Conservation (phyloP, 1,140 invertebrate species). For the Cecropterus lyciades region DNA sequence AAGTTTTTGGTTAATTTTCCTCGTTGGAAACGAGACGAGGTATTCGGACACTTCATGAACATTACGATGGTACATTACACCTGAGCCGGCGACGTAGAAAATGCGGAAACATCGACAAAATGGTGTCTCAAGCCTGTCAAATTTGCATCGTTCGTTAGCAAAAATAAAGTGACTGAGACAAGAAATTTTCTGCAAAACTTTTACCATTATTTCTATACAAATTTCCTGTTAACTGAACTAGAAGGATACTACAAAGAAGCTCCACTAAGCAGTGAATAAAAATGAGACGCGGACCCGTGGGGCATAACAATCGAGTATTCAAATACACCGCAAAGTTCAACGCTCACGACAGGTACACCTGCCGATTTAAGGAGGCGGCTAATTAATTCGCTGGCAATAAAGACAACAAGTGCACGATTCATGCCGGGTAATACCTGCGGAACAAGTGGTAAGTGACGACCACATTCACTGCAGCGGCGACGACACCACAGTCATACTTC, state of each 20-base stretch:
- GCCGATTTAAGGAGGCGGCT: conserved; percentile 50
- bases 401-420: conserved; percentile 40
- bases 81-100: background rate
- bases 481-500: conserved; percentile 65
- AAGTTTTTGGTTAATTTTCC: background rate
- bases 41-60: background rate
- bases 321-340: conserved; percentile 74
- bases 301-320: conserved; percentile 58
- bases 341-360: conserved; percentile 58
- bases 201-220: conserved; percentile 4
- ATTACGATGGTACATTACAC: background rate
- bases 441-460: conserved; percentile 71
- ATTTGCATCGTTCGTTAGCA: background rate
- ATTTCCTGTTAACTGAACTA: conserved; percentile 38
- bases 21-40: background rate
- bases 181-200: background rate
- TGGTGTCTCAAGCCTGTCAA: background rate
- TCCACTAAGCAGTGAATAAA: conserved; percentile 51
- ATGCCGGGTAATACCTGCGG: conserved; percentile 52
- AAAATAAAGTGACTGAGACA: background rate
- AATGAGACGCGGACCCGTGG: conserved; percentile 50
- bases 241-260: conserved; percentile 35
- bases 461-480: conserved; percentile 74
- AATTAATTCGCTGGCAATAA: conserved; percentile 40
- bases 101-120: background rate